Evolutionary conservation across 2,797 vertebrate genomes (phyloP).

Genomic region (Dromococcyx pavoninus): DNA sequence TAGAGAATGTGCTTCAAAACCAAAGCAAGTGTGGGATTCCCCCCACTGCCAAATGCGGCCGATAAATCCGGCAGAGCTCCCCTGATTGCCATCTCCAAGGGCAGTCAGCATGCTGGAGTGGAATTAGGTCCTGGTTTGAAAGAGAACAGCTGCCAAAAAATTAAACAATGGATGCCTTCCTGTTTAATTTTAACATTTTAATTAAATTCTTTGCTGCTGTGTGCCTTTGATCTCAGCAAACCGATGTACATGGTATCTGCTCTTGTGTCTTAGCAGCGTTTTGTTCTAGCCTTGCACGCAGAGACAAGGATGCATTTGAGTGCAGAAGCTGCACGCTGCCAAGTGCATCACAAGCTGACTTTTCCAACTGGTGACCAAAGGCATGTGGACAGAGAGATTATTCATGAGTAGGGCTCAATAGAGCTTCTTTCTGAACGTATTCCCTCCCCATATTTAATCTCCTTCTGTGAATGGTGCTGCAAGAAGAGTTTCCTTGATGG

Average conservation of each 20-base stretch:
- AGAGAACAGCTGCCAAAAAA: conserved; percentile 34
- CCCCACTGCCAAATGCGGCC: background rate
- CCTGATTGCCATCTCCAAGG: conserved; percentile 12
- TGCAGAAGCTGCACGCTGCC: background rate
- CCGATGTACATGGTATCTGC: background rate
- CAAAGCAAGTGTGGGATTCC: background rate
- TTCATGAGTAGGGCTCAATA: background rate
- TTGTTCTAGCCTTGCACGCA: background rate
- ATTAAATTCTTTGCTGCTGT: conserved; percentile 52
- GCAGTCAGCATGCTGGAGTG: background rate
- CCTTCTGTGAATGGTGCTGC: background rate
- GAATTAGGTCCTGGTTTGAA: background rate
- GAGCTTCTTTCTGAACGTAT: background rate
- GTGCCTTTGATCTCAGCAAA: conserved; percentile 42
- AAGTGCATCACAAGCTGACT: background rate
- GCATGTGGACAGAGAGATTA: background rate
- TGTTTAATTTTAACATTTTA: conserved; percentile 65
- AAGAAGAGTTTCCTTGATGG: background rate
- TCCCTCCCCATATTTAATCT: background rate
- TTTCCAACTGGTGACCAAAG: background rate
- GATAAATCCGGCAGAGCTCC: background rate
- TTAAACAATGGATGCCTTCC: conserved; percentile 56
- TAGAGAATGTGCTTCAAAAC: background rate
- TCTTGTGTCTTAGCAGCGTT: background rate
- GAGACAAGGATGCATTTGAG: background rate